Evolutionary conservation across 2,888 invertebrate species (phyloP).

Genomic region (Temnothorax rugatulus): DNA sequence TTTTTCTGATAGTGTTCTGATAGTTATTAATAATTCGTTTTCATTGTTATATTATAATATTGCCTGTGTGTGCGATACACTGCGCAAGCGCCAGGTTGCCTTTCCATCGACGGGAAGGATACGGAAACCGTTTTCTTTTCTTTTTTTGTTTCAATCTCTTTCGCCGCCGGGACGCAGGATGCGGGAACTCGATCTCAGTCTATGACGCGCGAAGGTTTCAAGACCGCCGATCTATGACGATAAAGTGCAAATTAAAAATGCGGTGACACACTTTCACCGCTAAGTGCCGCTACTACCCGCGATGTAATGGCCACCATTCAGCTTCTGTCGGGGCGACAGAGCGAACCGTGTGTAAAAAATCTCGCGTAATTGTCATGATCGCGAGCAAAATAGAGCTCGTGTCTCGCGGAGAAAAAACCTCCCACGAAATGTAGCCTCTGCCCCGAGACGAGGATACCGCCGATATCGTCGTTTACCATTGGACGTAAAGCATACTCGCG

Average conservation of each 20-base stretch:
- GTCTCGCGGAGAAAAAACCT: neutral
- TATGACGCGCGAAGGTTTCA: constrained; percentile 71
- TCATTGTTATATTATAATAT: neutral
- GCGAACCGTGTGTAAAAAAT: constrained; percentile 56
- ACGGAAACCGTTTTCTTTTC: constrained; percentile 32
- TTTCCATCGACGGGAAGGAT: constrained; percentile 39
- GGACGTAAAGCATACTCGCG: constrained; percentile 1
- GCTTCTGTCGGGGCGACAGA: neutral
- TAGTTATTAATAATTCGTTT: constrained; percentile 1
- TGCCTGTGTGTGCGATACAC: neutral
- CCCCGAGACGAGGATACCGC: neutral
- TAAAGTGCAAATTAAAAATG: constrained; percentile 70
- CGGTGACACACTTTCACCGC: constrained; percentile 76
- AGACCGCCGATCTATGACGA: constrained; percentile 64
- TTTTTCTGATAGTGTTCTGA: too few species aligned
- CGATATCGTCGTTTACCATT: neutral
- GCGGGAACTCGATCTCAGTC: constrained; percentile 55
- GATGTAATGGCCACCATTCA: constrained; percentile 45
- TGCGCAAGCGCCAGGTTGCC: neutral
- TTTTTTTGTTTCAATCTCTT: constrained; percentile 21
- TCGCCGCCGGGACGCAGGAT: constrained; percentile 28
- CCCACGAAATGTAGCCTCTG: neutral
- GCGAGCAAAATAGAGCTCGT: constrained; percentile 6
- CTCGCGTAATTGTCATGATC: constrained; percentile 56
- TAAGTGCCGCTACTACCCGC: constrained; percentile 53